Evolutionary conservation across 2,888 invertebrate genomes (phyloP).

Genomic region (Melolontha melolontha): DNA sequence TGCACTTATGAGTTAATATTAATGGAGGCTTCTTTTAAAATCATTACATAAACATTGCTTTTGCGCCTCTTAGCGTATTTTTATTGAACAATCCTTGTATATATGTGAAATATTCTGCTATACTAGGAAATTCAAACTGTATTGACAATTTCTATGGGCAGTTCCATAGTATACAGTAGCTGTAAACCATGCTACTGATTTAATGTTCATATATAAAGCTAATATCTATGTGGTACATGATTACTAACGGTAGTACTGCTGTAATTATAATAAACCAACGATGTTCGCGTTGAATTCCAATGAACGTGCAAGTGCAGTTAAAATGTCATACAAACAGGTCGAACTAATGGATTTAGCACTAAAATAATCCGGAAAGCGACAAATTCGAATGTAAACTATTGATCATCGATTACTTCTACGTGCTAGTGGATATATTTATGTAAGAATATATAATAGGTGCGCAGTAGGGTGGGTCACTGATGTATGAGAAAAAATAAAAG

Average conservation of each 20-base stretch:
- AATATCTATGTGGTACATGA: slow-evolving; percentile 16
- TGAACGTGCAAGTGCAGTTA: slow-evolving; percentile 41
- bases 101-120: no score
- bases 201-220: slow-evolving; percentile 7
- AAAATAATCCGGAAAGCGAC: slow-evolving; percentile 49
- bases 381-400: slow-evolving; percentile 42
- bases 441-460: no score
- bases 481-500: no score
- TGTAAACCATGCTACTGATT: slow-evolving; percentile 13
- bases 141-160: no score
- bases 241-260: slow-evolving; percentile 26
- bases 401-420: slow-evolving; percentile 28
- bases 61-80: no score
- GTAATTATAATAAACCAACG: slow-evolving; percentile 37
- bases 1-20: no score
- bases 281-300: slow-evolving; percentile 25
- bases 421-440: not conserved
- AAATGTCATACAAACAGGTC: slow-evolving; percentile 44
- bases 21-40: no score
- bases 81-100: no score
- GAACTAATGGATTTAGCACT: slow-evolving; percentile 47
- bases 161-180: not conserved
- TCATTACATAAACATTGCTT: no score
- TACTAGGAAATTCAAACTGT: no score
- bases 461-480: no score